Percentiles rank a stretch among this genome's conserved stretches.
These are phyloP conservation scores for Trisateles emortualis DNA, from an alignment of 2,888 invertebrate species.

Conservation along the genomic window DNA sequence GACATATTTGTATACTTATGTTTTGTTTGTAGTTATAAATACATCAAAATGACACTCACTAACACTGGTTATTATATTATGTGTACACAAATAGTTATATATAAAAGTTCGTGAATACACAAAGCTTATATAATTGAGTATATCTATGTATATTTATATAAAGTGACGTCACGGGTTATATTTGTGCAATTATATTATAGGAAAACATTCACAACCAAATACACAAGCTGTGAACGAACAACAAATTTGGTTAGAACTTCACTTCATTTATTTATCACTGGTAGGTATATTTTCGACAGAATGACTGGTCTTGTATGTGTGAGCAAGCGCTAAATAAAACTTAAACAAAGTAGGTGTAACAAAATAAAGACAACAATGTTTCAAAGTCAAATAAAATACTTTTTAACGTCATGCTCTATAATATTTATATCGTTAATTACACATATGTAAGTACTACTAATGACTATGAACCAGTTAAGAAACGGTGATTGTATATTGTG, in stretches of 20 bases:
- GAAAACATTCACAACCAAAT: constrained; percentile 78
- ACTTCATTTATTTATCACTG: background rate
- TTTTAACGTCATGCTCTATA: too few relatives aligned
- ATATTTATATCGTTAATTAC: too few relatives aligned
- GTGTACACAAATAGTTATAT: constrained; percentile 45
- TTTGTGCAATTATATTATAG: constrained; percentile 60
- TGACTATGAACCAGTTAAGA: too few relatives aligned
- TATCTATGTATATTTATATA: constrained; percentile 41
- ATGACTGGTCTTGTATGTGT: constrained; percentile 22
- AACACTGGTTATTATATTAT: constrained; percentile 41
- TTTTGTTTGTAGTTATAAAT: constrained; percentile 31
- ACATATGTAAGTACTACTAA: too few relatives aligned
- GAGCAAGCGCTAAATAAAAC: too few relatives aligned
- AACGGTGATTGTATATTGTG: too few relatives aligned
- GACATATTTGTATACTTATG: constrained; percentile 63
- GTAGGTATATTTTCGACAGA: constrained; percentile 5
- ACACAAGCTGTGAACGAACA: constrained; percentile 53
- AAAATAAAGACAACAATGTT: too few relatives aligned
- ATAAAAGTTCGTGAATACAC: constrained; percentile 49
- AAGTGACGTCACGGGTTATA: constrained; percentile 37
- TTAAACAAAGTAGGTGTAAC: too few relatives aligned
- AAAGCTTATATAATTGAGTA: constrained; percentile 36
- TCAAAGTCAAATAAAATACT: too few relatives aligned
- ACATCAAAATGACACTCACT: constrained; percentile 50
- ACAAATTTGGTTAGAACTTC: background rate